Evolutionary conservation across 2,113 vertebrate species (phyloP).

Genomic region (Taxidea taxus): DNA sequence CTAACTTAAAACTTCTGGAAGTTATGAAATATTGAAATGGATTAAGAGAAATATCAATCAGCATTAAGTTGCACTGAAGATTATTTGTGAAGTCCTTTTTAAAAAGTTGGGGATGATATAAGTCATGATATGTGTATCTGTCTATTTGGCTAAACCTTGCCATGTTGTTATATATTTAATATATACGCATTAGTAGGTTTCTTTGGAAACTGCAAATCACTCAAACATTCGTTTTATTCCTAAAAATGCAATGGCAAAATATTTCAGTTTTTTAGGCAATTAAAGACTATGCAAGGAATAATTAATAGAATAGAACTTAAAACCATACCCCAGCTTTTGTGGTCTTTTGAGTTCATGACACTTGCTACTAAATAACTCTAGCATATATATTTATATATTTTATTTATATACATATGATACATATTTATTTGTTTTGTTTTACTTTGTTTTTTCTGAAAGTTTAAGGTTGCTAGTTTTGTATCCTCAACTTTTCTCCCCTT

Average conservation of each 20-base stretch:
- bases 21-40: not conserved
- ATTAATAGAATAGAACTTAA: not conserved
- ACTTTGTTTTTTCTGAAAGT: not conserved
- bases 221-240: not conserved
- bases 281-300: not conserved
- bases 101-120: not conserved
- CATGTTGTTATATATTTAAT: not conserved
- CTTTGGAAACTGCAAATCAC: not conserved
- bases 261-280: not conserved
- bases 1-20: not conserved
- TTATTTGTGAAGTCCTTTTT: not conserved
- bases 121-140: not conserved
- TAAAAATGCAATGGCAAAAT: not conserved
- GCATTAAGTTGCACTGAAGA: not conserved
- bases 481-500: not conserved
- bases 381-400: not conserved
- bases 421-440: not conserved
- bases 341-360: not conserved
- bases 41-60: not conserved
- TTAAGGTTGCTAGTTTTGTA: not conserved
- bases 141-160: not conserved
- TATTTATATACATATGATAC: not conserved
- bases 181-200: not conserved
- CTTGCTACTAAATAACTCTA: not conserved
- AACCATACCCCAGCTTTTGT: not conserved